Evolutionary conservation across 2,888 invertebrate species (phyloP), one percentile per base, ranked within the genome.

Genomic region (Acanthosepion pharaonis): DNA sequence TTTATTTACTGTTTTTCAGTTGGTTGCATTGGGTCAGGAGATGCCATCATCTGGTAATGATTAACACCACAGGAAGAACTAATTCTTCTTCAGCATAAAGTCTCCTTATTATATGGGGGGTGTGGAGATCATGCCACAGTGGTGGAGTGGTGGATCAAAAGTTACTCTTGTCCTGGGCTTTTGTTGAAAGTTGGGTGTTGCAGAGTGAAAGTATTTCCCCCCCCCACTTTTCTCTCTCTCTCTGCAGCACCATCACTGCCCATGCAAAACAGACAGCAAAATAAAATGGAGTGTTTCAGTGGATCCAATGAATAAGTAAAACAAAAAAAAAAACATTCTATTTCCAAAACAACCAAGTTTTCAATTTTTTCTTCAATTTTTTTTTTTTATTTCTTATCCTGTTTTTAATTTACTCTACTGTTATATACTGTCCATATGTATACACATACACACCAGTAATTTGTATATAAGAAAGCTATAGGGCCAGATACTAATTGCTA

Each of bases 1-100:
- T 92, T 93, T 28, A 8, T 51, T n/a, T 93, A 28, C 33, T 53
- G 28, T 49, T 93, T 93, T 93, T 49, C 93, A 93, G 93, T 53
- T 93, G 93, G 53, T 53, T 53, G 93, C 93, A 53, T 93, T 93
- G 93, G 93, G 93, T 23, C 48, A 93, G 18, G 93, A 93, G 53
- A 93, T 93, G 49, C 78, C 78, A n/a, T 78, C 78, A 33, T 78
- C 78, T 78, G 78, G 78, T 78, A 78, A 78, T n/a, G 78, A 78
- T 78, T 78, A 78, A 78, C 15, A 33, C n/a, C 11, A 33, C 4
- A 33, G 15, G 15, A 78, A 78, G 33, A n/a, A 11, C 33, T 78
- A 78, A 78, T 78, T n/a, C 78, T 78, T 78, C n/a, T 18, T 78
- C n/a, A n/a, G 15, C n/a, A n/a, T 78, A n/a, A 78, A 33, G n/a